A percentile compares a stretch with the other conserved stretches of the same genome.
Evolutionary conservation across 2,113 vertebrate genomes (phyloP).

Genomic region (Peucedramus taeniatus): DNA sequence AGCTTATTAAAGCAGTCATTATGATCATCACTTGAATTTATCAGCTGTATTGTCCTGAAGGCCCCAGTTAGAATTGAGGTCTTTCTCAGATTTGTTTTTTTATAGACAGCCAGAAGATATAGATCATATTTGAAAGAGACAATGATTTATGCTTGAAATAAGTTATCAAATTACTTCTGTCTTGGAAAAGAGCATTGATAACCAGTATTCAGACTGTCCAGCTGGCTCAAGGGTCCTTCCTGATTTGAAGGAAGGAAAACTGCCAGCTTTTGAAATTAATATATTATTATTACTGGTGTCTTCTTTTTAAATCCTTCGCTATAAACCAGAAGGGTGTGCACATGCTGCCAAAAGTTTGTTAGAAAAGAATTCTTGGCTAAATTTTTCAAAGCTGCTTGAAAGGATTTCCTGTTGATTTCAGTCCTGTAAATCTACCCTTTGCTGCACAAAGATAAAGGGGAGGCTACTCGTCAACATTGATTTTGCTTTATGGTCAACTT

Average conservation of each 20-base stretch:
- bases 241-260: background rate
- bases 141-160: background rate
- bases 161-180: background rate
- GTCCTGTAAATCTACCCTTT: background rate
- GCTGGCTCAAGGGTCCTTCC: constrained; percentile 1
- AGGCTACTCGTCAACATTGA: background rate
- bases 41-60: background rate
- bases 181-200: background rate
- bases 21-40: background rate
- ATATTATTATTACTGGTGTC: background rate
- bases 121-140: background rate
- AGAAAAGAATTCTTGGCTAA: constrained; percentile 15
- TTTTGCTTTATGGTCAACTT: background rate
- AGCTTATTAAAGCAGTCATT: background rate
- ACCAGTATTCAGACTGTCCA: background rate
- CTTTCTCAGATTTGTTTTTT: background rate
- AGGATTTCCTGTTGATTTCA: constrained; percentile 24
- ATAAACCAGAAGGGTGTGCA: background rate
- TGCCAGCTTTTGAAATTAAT: constrained; percentile 16
- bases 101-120: background rate
- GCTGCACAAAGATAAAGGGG: background rate
- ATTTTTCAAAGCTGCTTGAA: constrained; percentile 4
- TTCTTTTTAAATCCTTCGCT: constrained; percentile 37
- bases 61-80: background rate
- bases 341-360: constrained; percentile 1